Conservation (phyloP, 2,797 vertebrate genomes). For the Coregonus sp. region DNA sequence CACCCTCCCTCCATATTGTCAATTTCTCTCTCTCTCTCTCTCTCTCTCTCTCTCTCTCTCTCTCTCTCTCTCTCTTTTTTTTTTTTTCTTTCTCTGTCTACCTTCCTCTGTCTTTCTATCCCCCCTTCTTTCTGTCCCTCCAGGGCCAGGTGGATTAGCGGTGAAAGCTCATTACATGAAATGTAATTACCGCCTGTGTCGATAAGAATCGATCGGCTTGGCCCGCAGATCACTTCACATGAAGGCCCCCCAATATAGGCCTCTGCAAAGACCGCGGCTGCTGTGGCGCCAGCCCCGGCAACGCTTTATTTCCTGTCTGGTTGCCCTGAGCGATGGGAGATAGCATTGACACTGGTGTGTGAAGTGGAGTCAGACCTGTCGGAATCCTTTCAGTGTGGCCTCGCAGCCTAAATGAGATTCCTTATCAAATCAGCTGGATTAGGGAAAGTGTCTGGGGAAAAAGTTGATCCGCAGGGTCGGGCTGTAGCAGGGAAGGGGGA, state of each 20-base stretch:
- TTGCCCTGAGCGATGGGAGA: conserved; percentile 69
- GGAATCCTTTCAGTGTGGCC: conserved; percentile 55
- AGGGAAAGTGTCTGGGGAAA: conserved; percentile 56
- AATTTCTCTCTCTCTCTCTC: background rate
- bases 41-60: conserved; percentile 11
- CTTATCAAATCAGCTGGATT: conserved; percentile 77
- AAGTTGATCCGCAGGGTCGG: conserved; percentile 53
- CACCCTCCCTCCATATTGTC: conserved; percentile 10
- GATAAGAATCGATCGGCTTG: conserved; percentile 79
- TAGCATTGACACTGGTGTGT: conserved; percentile 77
- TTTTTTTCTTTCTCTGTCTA: conserved; percentile 18
- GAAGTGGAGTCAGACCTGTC: conserved; percentile 76
- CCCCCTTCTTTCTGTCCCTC: conserved; percentile 28
- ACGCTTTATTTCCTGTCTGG: conserved; percentile 72
- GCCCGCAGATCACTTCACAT: conserved; percentile 51
- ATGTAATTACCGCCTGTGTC: conserved; percentile 85
- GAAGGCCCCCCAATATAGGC: conserved; percentile 49
- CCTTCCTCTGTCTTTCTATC: conserved; percentile 42
- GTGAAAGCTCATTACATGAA: conserved; percentile 79
- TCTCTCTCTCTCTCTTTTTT: conserved; percentile 26
- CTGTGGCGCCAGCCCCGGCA: conserved; percentile 1
- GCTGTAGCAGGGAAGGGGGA: background rate
- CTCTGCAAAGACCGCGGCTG: conserved; percentile 12
- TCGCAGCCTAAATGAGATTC: conserved; percentile 63
- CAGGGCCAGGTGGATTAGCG: conserved; percentile 73